Conservation (phyloP, 2,113 vertebrate genomes). For the Xenopus tropicalis region UCB_Xtro_10.0 CM004446.2:112795001-112795500, state of each 20-base stretch:
- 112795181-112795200: not conserved
- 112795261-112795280: not conserved
- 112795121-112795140: not conserved
- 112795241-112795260: not conserved
- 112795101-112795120: not conserved
- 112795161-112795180: not conserved
- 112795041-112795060: slow-evolving; percentile 12
- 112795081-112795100: not conserved
- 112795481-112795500: not conserved
- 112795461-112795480: not conserved
- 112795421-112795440: not conserved
- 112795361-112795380: not conserved
- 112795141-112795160: not conserved
- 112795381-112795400: not conserved
- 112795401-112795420: not conserved
- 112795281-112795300: not conserved
- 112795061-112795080: not conserved
- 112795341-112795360: not conserved
- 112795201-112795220: not conserved
- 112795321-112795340: not conserved
- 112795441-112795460: not conserved
- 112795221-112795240: not conserved
- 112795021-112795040: slow-evolving; percentile 27
- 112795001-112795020: slow-evolving; percentile 7
- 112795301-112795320: not conserved